Conservation (phyloP, 1,140 invertebrate genomes). For the Nephila pilipes region DNA sequence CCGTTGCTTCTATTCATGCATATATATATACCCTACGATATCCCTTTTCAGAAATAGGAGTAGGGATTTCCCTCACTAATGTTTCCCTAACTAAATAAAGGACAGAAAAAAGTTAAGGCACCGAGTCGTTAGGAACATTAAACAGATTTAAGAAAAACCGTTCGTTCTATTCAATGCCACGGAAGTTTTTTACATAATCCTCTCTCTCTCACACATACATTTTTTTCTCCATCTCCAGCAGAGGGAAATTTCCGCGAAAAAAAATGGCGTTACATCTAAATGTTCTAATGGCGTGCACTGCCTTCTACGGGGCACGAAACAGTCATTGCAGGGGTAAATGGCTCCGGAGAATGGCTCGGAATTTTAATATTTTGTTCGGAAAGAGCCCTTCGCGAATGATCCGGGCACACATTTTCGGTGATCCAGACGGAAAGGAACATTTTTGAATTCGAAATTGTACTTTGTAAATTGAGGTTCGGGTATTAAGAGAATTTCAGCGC, state of each 20-base stretch:
- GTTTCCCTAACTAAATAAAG: constrained; percentile 70
- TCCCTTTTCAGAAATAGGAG: background rate
- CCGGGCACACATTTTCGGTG: background rate
- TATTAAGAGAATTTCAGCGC: constrained; percentile 40
- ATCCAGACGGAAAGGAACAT: background rate
- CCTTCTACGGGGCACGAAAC: constrained; percentile 31
- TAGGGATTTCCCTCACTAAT: constrained; percentile 22
- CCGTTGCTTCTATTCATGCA: background rate
- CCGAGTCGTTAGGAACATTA: constrained; percentile 54
- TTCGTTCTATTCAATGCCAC: constrained; percentile 50
- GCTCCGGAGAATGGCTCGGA: constrained; percentile 65
- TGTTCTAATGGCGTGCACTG: constrained; percentile 69
- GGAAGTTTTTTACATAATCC: constrained; percentile 72
- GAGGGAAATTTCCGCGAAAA: constrained; percentile 22
- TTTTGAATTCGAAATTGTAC: constrained; percentile 42
- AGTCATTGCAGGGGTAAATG: constrained; percentile 63
- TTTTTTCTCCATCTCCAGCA: constrained; percentile 27
- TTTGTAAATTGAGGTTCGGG: constrained; percentile 50
- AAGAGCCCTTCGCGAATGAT: background rate
- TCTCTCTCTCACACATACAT: background rate
- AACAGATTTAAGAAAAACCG: constrained; percentile 58
- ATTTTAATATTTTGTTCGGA: constrained; percentile 65
- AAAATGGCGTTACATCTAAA: constrained; percentile 72
- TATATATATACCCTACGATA: background rate
- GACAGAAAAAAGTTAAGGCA: constrained; percentile 18